Base-by-base conservation (phyloP, 2,797 vertebrate genomes). In the Xenentodon cancila region DNA sequence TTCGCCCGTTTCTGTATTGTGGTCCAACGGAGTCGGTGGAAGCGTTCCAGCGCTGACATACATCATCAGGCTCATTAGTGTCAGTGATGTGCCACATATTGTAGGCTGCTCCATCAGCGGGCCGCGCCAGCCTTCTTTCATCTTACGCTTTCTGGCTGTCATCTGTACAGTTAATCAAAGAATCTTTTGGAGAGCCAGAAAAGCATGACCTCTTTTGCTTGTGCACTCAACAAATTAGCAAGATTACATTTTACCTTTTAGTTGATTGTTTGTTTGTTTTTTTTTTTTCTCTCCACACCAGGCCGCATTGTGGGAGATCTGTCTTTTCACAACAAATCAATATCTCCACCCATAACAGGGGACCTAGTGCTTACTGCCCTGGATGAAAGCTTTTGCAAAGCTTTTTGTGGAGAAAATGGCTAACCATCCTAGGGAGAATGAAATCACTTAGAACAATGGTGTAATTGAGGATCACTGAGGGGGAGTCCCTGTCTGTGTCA, bases 281-380 rank as follows among this genome's bases (percentile, higher is more conserved):
- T 49, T 66, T 37, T 61, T 13, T 40, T 13, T 40, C 78, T 71
- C 75, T 79, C 74, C 73, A 12, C 9, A 87, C 80, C 86, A 79
- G 21, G 34, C 4, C 5, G 20, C 46, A 2, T 20, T 46, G 44
- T 9, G 45, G 45, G 45, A 11, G 0, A 75, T 75, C 82, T 81
- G 82, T 82, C 87, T 92, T 85, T 88, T 86, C 80, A 82, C 75
- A 84, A 81, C 88, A 92, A 91, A 95, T 96, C 95, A 89, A 94
- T 95, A 90, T 55, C 53, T 90, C 84, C 90, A 77, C 55, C 50
- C 83, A 61, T 84, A 77, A 93, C 87, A 72, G 65, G 88, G 84
- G 89, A 86, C 66, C 70, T 9, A 72, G 81, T 86, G 80, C 89
- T 85, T 80, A 81, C 92, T 85, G 5, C 80, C 82, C 79, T 88